Evolutionary conservation across 2,113 vertebrate species (phyloP).

Genomic region (Daboia siamensis): DNA sequence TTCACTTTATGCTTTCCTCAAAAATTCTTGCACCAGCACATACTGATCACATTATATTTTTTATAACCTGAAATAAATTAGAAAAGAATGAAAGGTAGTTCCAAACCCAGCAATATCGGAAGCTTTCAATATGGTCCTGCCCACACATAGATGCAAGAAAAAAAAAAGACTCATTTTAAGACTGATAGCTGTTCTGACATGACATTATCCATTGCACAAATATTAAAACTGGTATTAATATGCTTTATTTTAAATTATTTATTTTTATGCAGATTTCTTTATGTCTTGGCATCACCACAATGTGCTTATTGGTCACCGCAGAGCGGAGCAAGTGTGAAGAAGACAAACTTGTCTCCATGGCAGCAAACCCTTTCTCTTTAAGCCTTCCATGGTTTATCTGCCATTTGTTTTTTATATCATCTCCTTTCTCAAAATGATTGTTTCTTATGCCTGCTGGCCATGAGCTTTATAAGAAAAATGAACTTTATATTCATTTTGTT

Average conservation of each 20-base stretch:
- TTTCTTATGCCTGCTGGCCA: conserved; percentile 9
- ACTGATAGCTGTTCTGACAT: neutral
- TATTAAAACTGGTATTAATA: neutral
- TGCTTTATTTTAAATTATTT: neutral
- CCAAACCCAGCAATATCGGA: neutral
- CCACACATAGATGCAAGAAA: neutral
- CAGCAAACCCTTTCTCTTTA: neutral
- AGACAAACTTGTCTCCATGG: neutral
- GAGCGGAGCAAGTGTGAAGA: neutral
- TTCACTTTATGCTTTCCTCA: neutral
- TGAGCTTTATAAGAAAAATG: neutral
- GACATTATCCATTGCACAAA: neutral
- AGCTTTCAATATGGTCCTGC: neutral
- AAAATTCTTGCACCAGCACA: neutral
- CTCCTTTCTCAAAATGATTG: neutral
- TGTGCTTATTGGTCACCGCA: neutral
- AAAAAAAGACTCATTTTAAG: neutral
- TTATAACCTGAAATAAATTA: neutral
- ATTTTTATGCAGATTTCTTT: neutral
- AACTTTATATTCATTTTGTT: conserved; percentile 5
- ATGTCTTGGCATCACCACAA: neutral
- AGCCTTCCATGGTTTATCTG: neutral
- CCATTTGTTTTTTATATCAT: conserved; percentile 1
- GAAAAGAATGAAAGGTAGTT: neutral
- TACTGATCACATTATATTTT: neutral